Base-by-base conservation (phyloP, 2,113 vertebrate genomes). In the Dendropsophus ebraccatus region DNA sequence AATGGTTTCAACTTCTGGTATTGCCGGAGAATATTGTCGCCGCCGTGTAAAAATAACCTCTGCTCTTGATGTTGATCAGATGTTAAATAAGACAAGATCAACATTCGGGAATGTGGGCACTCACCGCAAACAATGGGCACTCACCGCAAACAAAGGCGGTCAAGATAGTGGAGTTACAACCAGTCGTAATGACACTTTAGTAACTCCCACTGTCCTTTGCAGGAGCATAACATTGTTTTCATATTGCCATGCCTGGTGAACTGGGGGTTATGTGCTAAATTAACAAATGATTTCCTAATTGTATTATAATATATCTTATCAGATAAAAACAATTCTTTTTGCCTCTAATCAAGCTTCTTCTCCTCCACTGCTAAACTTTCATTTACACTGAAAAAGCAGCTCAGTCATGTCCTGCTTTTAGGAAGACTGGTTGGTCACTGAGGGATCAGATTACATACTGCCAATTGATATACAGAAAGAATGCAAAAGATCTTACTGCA, bases 41-140 rank as follows among this genome's bases (percentile, higher is more conserved):
- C 67, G 30, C 23, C 9, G 47, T 50, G 12, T 54, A 37, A 37
- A 50, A n/a, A 37, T 72, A 72, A 72, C 67, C 30, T 41, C 30
- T 37, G 47, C 67, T 56, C 81, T 70, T 58, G 17, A 83, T 56
- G 21, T 50, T 10, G 67, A 56, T 72, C 49, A n/a, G 32, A 56
- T 83, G 49, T 56, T 56, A 73, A 83, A 83, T 56, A 73, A 72
- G 81, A 69, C 60, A 32, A 82, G 60, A 82, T 30, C 16, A 81
- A 67, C 79, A 49, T 72, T 52, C 8, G 21, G 19, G 28, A 54
- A 28, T 9, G 5, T 5, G 17, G 41, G 30, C 37, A 25, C 56
- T 45, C 56, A 65, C 65, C 56, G 65, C n/a, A n/a, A n/a, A n/a
- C n/a, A 41, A 41, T 9, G 17, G n/a, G 30, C 37, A 17, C 58